Evolutionary conservation across 2,797 vertebrate species (phyloP), one percentile per base, ranked within the genome.

Genomic region (Tolypeutes matacus): DNA sequence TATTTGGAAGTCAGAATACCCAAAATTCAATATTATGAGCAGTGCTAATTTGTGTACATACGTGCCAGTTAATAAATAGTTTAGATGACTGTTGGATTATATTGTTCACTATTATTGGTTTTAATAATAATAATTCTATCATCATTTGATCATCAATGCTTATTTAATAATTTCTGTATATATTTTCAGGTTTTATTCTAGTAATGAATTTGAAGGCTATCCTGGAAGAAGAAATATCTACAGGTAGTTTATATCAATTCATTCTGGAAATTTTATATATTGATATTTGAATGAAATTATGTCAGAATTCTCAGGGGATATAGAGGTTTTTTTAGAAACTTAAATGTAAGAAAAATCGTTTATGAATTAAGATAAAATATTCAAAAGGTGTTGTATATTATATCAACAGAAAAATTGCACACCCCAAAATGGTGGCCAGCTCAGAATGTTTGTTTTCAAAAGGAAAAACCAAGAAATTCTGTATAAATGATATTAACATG

Each of bases 121-220:
- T 53, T 86, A 72, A 18, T 51, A 83, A 20, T 77, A 58, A 51
- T 3, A 67, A 36, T 64, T 21, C 13, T 91, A 51, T 89, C 58
- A 67, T 23, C 21, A 78, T 77, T 94, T 93, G 94, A 46, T 69
- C 49, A 94, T 78, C 86, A 95, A 94, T 77, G 73, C 86, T 96
- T 97, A 92, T 96, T 96, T 97, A 97, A 95, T 98, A 96, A 97
- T 77, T 96, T 97, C 6, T 97, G 58, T 93, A 97, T 98, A 62
- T 95, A 88, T 97, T 98, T 98, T 92, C 98, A 99, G 98, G 96
- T 98, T 98, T 97, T 99, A 98, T 97, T 98, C 98, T 95, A 99
- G 98, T 97, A 99, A 99, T 97, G 98, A 99, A 98, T 99, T 98
- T 98, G 98, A 99, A 98, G 98, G 97, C 87, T 98, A 98, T 67